Evolutionary conservation across 2,797 vertebrate species (phyloP).

Genomic region (Cynopterus sphinx): DNA sequence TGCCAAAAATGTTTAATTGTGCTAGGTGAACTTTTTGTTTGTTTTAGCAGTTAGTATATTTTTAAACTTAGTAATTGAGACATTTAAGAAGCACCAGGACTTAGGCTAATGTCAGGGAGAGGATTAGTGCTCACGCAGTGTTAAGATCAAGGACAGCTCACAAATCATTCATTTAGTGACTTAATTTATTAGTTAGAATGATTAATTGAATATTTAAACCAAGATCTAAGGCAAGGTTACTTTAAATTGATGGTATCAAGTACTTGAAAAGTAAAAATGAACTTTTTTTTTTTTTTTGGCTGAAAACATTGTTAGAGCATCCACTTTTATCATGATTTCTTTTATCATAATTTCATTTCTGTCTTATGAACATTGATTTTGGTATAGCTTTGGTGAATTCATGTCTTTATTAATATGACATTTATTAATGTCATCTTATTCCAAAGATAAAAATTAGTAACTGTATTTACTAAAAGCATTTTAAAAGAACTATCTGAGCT

Average conservation of each 20-base stretch:
- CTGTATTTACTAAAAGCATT: neutral
- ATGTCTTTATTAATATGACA: constrained; percentile 28
- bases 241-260: constrained; percentile 36
- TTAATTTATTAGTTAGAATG: constrained; percentile 11
- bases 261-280: constrained; percentile 18
- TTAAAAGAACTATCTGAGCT: neutral
- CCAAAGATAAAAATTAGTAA: neutral
- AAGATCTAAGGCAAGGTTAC: neutral
- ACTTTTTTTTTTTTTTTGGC: neutral
- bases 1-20: neutral
- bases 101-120: neutral
- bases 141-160: neutral
- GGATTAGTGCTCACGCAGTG: neutral
- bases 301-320: neutral
- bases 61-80: neutral
- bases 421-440: neutral
- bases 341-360: constrained; percentile 51
- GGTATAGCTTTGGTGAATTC: neutral
- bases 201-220: constrained; percentile 15
- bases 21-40: neutral
- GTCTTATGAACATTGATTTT: constrained; percentile 8
- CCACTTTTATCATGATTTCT: constrained; percentile 35
- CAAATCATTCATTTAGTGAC: neutral
- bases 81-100: neutral
- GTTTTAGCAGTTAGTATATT: neutral